phyloP scores from a whole-genome alignment of 2,888 invertebrate species.

The Panzeria rudis region DNA sequence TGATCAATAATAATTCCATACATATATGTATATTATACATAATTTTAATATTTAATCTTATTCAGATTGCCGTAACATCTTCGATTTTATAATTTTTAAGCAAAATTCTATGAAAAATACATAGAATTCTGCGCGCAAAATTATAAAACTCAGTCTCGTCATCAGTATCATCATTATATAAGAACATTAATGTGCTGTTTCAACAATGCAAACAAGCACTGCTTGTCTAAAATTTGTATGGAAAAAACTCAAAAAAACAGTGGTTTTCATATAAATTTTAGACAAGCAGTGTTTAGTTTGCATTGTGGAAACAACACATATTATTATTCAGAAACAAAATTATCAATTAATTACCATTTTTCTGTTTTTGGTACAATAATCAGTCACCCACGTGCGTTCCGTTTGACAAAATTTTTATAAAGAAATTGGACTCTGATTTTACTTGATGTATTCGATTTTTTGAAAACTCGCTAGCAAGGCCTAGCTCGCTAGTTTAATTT shows the following conservation, averaged over 20 bases:
- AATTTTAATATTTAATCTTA: not conserved
- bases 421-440: not conserved
- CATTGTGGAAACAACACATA: no score
- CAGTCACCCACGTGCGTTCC: not conserved
- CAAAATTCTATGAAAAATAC: slow-evolving; percentile 74
- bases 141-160: slow-evolving; percentile 80
- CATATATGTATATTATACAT: not conserved
- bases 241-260: no score
- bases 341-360: slow-evolving; percentile 9
- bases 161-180: slow-evolving; percentile 80
- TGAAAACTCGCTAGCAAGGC: slow-evolving; percentile 51
- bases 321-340: not conserved
- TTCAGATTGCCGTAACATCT: slow-evolving; percentile 74
- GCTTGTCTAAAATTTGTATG: no score
- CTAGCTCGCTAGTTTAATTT: not conserved
- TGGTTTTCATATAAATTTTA: no score
- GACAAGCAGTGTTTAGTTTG: no score
- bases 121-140: slow-evolving; percentile 64
- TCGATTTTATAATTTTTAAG: slow-evolving; percentile 50
- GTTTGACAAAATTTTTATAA: slow-evolving; percentile 1
- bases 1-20: no score
- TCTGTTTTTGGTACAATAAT: not conserved
- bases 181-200: no score
- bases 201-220: no score
- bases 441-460: slow-evolving; percentile 26